Base-by-base conservation (phyloP, 2,888 invertebrate species). In the Dichetophora obliterata region DNA sequence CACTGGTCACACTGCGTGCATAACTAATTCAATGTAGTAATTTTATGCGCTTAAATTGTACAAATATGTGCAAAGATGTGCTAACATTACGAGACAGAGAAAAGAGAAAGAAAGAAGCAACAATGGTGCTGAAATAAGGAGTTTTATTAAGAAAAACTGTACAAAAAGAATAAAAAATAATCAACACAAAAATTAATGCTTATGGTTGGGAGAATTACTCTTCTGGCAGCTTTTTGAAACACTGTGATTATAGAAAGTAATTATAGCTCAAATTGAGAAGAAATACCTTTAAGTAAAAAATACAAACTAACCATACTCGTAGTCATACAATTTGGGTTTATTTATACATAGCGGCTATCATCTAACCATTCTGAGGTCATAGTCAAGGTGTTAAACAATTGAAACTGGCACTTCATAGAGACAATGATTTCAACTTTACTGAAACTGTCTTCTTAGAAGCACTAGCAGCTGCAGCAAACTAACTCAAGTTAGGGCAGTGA, bases 1-100 rank as follows among this genome's bases (percentile, higher is more conserved):
- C 50, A 5, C 19, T 61, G 48, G n/a, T 31, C 27, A 50, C 63
- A 73, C 61, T 43, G 22, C 61, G 61, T 63, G 72, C 72, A 73
- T 73, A 73, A 63, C 72, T 73, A 73, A 73, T 73, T 61, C 27
- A 43, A 69, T 24, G n/a, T n/a, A 27, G 5, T 31, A 69, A 69
- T 24, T 50, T 16, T 8, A 43, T 50, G n/a, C 6, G n/a, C 5
- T 9, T 6, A 50, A 6, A 9, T n/a, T 27, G 69, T n/a, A 31
- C 37, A 66, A 66, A 34, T 6, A 61, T 61, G 24, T 54, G 19
- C 19, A 54, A 19, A 54, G 22, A 59, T 59, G 19, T 24, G 24
- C 22, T 59, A 59, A 59, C 24, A 37, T 9, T 8, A 65, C 27
- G 11, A 19, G 31, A 37, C 54, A 54, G 5, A 54, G 22, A 54